phyloP scores from a whole-genome alignment of 2,888 invertebrate species.

The Epinotia nisella region DNA sequence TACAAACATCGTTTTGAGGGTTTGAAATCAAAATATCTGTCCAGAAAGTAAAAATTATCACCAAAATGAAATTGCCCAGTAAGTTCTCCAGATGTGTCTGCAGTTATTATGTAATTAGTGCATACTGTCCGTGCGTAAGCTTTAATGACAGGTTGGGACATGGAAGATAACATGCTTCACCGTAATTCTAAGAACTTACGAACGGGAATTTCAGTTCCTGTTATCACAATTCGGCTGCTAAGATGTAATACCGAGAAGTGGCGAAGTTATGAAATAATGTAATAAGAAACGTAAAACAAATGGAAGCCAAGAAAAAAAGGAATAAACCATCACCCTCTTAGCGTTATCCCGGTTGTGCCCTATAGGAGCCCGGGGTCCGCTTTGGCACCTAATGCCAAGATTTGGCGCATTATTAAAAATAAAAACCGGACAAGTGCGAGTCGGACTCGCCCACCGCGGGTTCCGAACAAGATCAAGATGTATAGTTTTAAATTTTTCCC shows the following conservation, averaged over 20 bases:
- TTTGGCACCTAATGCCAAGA: too few species aligned
- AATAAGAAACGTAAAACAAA: background rate
- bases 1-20: background rate
- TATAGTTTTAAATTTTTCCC: too few species aligned
- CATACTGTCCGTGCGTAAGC: background rate
- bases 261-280: background rate
- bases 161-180: background rate
- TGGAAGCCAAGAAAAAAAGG: background rate
- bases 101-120: constrained; percentile 10
- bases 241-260: constrained; percentile 3
- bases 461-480: too few species aligned
- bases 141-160: background rate
- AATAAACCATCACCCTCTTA: background rate
- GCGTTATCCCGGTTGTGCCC: too few species aligned
- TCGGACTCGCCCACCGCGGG: too few species aligned
- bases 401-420: too few species aligned
- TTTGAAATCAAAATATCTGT: too few species aligned
- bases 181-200: constrained; percentile 3
- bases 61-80: background rate
- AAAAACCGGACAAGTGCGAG: too few species aligned
- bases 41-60: background rate
- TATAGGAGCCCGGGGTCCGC: too few species aligned
- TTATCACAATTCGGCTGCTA: background rate
- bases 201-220: background rate
- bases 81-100: background rate